Conservation (phyloP, 2,113 vertebrate genomes). For the Laterallus jamaicensis region DNA sequence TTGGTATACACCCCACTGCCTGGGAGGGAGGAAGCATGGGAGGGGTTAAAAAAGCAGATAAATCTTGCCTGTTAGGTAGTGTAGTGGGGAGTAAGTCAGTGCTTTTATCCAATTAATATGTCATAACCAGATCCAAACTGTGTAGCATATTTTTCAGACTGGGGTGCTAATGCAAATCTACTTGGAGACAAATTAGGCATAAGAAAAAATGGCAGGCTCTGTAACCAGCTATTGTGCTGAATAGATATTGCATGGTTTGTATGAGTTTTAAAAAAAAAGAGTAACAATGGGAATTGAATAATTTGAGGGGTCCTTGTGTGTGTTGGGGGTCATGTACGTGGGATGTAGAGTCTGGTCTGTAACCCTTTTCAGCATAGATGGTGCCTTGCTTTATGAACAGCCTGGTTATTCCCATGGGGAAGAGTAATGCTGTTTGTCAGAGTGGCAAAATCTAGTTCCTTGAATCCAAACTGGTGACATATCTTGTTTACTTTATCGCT, state of each 20-base stretch:
- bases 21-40: background rate
- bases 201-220: background rate
- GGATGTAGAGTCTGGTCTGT: background rate
- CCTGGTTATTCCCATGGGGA: background rate
- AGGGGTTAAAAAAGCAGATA: background rate
- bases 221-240: background rate
- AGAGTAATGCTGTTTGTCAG: background rate
- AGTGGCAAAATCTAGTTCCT: background rate
- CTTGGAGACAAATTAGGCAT: background rate
- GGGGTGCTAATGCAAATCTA: background rate
- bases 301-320: accelerated
- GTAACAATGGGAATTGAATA: background rate
- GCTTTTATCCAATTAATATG: background rate
- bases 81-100: background rate
- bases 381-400: background rate
- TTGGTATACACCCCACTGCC: background rate
- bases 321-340: accelerated
- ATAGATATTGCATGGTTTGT: background rate
- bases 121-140: background rate
- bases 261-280: background rate
- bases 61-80: background rate
- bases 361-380: background rate
- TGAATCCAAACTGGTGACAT: background rate
- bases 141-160: background rate
- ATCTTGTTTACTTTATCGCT: slow-evolving; percentile 22